phyloP scores from a whole-genome alignment of 2,797 vertebrate genomes.

The Hipposideros larvatus region DNA sequence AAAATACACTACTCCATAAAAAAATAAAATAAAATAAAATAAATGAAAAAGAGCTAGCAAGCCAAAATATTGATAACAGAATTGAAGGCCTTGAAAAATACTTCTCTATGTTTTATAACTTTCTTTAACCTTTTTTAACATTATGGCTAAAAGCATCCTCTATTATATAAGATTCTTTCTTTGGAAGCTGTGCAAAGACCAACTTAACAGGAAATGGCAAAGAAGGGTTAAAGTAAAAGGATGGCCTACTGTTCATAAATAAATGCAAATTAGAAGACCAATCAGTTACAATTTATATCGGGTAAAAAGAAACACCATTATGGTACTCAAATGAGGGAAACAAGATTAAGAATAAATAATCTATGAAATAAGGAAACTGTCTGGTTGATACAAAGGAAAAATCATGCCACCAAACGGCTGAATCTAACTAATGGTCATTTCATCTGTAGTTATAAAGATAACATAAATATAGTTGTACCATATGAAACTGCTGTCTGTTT shows the following conservation, averaged over 20 bases:
- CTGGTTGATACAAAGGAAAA: background rate
- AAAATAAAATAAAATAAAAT: too few relatives aligned
- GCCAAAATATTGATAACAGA: background rate
- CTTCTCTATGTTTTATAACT: background rate
- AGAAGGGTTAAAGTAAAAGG: background rate
- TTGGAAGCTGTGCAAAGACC: background rate
- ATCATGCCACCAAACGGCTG: background rate
- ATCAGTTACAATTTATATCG: background rate
- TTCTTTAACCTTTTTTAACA: background rate
- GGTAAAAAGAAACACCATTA: background rate
- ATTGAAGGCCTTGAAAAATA: background rate
- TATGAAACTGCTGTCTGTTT: background rate
- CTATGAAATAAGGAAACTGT: background rate
- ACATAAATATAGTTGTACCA: background rate
- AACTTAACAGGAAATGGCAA: background rate
- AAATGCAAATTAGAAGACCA: background rate
- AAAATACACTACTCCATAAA: too few relatives aligned
- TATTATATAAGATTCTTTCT: background rate
- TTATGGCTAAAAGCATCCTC: background rate
- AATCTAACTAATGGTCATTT: background rate
- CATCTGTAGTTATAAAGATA: background rate
- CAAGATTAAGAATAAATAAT: background rate
- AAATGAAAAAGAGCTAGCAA: background rate
- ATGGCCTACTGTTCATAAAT: background rate
- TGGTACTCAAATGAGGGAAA: background rate